Percentiles rank a stretch among this genome's conserved stretches.
Evolutionary conservation across 1,140 invertebrate genomes (phyloP).

Genomic region (Leptinotarsa lineolata): DNA sequence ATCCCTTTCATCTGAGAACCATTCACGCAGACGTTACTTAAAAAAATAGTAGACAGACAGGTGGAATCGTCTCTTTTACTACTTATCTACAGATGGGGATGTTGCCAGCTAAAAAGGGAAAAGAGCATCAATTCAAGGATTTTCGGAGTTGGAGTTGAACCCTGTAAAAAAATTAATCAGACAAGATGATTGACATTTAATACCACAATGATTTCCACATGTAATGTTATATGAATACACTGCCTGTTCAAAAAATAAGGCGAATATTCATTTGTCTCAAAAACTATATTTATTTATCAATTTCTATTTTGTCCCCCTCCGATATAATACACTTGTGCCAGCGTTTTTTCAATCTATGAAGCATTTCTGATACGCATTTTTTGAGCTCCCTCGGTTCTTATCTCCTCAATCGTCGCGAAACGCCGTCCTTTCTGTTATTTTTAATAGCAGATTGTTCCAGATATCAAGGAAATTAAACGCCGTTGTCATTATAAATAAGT

Average conservation of each 20-base stretch:
- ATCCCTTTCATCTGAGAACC: background rate
- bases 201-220: too few relatives aligned
- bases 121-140: constrained; percentile 13
- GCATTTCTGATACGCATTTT: background rate
- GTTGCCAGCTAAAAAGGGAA: constrained; percentile 16
- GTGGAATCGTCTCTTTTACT: constrained; percentile 22
- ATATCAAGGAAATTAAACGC: too few relatives aligned
- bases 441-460: too few relatives aligned
- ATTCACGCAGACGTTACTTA: constrained; percentile 19
- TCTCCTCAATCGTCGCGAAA: too few relatives aligned
- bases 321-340: too few relatives aligned
- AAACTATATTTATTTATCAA: too few relatives aligned
- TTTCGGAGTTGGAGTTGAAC: background rate
- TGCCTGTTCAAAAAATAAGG: background rate
- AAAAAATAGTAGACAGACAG: constrained; percentile 21
- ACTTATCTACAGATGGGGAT: constrained; percentile 20
- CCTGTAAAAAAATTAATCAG: constrained; percentile 20
- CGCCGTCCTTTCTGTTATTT: too few relatives aligned
- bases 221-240: background rate
- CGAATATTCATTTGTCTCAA: too few relatives aligned
- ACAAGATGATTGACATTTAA: background rate
- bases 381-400: too few relatives aligned
- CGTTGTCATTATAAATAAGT: too few relatives aligned
- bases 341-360: too few relatives aligned
- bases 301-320: too few relatives aligned